Evolutionary conservation across 2,113 vertebrate species (phyloP).

Genomic region (Anhinga anhinga): DNA sequence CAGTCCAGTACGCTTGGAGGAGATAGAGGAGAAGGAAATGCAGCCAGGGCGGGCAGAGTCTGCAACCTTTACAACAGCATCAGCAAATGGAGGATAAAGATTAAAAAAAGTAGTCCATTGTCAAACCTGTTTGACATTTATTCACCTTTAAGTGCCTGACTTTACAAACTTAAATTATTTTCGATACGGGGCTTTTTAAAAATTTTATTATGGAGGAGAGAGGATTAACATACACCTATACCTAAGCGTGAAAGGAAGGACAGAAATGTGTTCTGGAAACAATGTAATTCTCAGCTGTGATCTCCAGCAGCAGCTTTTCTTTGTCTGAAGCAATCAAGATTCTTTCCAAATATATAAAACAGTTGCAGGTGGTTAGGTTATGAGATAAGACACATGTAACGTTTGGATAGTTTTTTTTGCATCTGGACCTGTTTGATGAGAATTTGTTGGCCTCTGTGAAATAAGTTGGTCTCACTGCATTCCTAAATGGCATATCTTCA

Average conservation of each 20-base stretch:
- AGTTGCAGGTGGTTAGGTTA: not conserved
- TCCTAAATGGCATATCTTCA: not conserved
- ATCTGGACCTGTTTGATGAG: not conserved
- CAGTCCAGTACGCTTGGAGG: not conserved
- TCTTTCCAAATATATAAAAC: not conserved
- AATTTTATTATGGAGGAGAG: not conserved
- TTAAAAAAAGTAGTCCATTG: not conserved
- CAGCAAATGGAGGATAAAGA: not conserved
- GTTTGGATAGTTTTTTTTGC: not conserved
- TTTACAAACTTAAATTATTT: not conserved
- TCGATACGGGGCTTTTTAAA: fast-evolving
- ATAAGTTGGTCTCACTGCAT: not conserved
- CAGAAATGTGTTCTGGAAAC: not conserved
- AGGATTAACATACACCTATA: not conserved
- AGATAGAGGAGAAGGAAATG: not conserved
- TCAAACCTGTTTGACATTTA: not conserved
- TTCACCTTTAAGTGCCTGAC: not conserved
- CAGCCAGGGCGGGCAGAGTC: not conserved
- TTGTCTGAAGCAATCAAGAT: not conserved
- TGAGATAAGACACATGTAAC: not conserved
- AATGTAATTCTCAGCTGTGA: not conserved
- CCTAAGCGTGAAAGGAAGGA: not conserved
- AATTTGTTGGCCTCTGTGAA: not conserved
- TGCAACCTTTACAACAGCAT: not conserved
- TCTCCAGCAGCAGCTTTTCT: not conserved